A percentile compares a stretch with the other conserved stretches of the same genome.
phyloP scores from a whole-genome alignment of 2,888 invertebrate genomes.

The Seladonia tumulorum region DNA sequence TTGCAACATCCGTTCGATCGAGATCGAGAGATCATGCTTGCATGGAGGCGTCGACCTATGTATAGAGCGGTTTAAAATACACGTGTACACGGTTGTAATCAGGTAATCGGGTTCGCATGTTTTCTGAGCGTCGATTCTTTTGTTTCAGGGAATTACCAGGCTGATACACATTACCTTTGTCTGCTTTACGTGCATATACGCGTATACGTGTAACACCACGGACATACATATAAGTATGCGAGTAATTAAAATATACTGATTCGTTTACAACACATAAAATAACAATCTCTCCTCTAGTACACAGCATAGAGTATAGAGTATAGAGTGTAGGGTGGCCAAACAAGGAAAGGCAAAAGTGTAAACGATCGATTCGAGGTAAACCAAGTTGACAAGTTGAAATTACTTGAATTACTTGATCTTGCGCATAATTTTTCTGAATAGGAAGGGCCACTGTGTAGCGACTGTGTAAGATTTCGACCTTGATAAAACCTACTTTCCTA shows the following conservation, averaged over 20 bases:
- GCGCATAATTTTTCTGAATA: background rate
- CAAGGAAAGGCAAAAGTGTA: background rate
- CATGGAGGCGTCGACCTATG: background rate
- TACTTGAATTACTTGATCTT: background rate
- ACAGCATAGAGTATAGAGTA: background rate
- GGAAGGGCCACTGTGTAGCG: background rate
- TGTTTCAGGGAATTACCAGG: background rate
- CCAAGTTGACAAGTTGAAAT: background rate
- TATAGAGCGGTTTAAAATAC: background rate
- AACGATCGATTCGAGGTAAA: background rate
- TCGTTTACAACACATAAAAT: background rate
- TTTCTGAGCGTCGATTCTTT: background rate
- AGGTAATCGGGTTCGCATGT: background rate
- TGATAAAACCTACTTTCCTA: background rate
- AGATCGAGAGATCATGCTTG: background rate
- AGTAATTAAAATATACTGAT: slow-evolving; percentile 1
- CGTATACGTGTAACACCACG: background rate
- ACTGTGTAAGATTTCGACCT: background rate
- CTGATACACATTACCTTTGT: background rate
- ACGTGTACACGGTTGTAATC: background rate
- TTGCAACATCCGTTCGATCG: background rate
- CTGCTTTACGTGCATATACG: background rate
- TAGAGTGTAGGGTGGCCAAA: background rate
- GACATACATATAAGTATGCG: background rate
- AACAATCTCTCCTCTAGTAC: background rate